These are phyloP conservation scores for Perognathus longimembris DNA, from an alignment of 2,113 vertebrate genomes.

Conservation along the genomic window DNA sequence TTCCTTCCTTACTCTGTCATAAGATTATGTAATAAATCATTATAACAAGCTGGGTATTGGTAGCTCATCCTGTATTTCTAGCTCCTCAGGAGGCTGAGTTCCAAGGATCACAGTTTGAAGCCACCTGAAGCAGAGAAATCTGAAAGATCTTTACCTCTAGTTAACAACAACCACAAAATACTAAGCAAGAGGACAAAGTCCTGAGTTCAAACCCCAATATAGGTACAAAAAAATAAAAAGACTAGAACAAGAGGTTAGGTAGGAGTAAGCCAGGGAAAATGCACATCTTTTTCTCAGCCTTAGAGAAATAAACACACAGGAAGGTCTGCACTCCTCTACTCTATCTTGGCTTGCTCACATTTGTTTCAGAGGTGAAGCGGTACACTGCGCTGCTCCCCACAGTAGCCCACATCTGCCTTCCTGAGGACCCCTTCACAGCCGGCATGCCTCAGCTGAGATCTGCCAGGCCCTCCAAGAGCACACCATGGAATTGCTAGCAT, in stretches of 20 bases:
- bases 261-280: not conserved
- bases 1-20: not conserved
- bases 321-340: not conserved
- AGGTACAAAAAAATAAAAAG: no score
- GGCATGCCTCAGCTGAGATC: not conserved
- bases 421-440: not conserved
- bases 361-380: not conserved
- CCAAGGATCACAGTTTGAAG: no score
- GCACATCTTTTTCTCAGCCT: not conserved
- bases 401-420: not conserved
- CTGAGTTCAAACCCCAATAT: no score
- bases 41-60: not conserved
- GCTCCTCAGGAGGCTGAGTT: no score
- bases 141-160: no score
- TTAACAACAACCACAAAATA: no score
- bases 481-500: not conserved
- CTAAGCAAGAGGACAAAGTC: no score
- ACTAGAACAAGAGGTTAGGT: not conserved
- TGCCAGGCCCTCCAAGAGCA: not conserved
- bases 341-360: not conserved
- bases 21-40: not conserved
- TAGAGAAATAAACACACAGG: not conserved
- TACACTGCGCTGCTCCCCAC: not conserved
- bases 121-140: no score
- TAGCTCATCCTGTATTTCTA: no score